phyloP scores from a whole-genome alignment of 1,140 invertebrate species.

The Saccostrea echinata region DNA sequence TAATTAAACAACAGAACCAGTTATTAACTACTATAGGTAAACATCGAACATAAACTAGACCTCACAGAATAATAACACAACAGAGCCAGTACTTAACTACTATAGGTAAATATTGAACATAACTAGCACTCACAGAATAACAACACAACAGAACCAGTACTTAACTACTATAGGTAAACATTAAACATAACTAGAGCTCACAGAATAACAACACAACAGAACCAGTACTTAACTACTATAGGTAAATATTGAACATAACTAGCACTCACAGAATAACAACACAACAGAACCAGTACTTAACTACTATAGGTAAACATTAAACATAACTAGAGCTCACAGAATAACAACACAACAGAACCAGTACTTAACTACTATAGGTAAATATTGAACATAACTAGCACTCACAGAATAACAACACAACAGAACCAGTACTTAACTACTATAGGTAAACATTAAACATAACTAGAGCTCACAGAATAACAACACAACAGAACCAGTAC shows the following conservation, averaged over 20 bases:
- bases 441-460: conserved; percentile 83
- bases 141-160: too few species aligned
- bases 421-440: conserved; percentile 90
- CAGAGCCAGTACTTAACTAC: background rate
- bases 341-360: background rate
- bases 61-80: too few species aligned
- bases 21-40: conserved; percentile 69
- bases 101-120: conserved; percentile 69
- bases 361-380: background rate
- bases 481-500: background rate
- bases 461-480: background rate
- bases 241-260: too few species aligned
- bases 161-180: too few species aligned
- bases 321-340: too few species aligned
- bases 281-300: background rate
- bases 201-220: too few species aligned
- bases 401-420: conserved; percentile 78
- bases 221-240: too few species aligned
- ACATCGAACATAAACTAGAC: background rate
- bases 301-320: too few species aligned
- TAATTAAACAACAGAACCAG: background rate
- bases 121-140: background rate
- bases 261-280: background rate
- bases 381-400: background rate
- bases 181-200: background rate